Conservation (phyloP, 2,888 invertebrate species). For the Eurytoma californica region DNA sequence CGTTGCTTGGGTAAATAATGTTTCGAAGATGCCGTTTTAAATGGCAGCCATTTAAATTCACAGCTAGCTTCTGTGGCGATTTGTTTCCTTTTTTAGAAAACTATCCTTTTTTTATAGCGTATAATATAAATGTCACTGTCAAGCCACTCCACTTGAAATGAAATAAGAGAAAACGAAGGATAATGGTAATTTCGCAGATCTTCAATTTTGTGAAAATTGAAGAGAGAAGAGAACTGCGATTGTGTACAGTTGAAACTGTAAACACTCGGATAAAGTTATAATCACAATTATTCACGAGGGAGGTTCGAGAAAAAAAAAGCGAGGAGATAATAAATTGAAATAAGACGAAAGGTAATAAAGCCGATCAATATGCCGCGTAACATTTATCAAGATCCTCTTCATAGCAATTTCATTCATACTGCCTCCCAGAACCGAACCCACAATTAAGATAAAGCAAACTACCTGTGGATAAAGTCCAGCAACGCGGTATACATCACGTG, state of each 20-base stretch:
- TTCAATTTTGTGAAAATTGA: not conserved
- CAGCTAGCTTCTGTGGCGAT: too few relatives aligned
- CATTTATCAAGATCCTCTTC: conserved; percentile 48
- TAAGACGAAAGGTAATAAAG: not conserved
- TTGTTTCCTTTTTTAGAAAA: too few relatives aligned
- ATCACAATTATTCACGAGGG: not conserved
- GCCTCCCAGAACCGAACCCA: not conserved
- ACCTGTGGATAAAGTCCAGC: conserved; percentile 12
- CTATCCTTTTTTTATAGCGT: too few relatives aligned
- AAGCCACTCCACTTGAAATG: too few relatives aligned
- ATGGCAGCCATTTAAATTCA: too few relatives aligned
- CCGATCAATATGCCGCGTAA: conserved; percentile 29
- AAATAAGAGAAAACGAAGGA: too few relatives aligned
- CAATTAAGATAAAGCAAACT: conserved; percentile 40
- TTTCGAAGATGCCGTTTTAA: too few relatives aligned
- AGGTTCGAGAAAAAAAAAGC: not conserved
- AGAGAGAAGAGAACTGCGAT: not conserved
- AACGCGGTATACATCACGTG: not conserved
- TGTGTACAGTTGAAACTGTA: not conserved
- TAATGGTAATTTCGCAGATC: too few relatives aligned
- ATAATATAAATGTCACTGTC: too few relatives aligned
- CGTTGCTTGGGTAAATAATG: too few relatives aligned
- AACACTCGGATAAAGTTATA: conserved; percentile 5
- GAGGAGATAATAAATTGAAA: not conserved
- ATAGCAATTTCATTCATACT: conserved; percentile 30